Evolutionary conservation across 1,140 invertebrate species (phyloP), one percentile per base, ranked within the genome.

Genomic region (Saccostrea cuccullata): DNA sequence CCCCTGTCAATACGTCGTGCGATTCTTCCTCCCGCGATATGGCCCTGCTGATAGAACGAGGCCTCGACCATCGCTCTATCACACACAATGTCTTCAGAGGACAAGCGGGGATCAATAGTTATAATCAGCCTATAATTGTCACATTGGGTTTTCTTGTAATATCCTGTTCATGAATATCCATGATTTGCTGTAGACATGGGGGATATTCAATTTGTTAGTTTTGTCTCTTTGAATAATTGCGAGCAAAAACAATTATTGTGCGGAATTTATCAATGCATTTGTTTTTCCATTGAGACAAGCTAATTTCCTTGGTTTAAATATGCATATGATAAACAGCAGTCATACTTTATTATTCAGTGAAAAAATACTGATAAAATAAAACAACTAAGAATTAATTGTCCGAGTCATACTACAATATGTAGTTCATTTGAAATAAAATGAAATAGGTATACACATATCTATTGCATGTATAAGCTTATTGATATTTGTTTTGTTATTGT

Each of bases 101-200:
- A 77, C 70, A 12, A 77, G 70, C 70, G 30, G 30, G 23, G 70
- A 77, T 77, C 70, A 77, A 77, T 77, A 77, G 70, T 77, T 77
- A 77, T 77, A 15, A 77, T 77, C 70, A 26, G 13, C 70, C 70
- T 11, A 12, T 77, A 77, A 77, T 77, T 77, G 70, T 77, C 70
- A 77, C 70, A 15, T 77, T 12, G 70, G 30, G 70, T 77, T 77
- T 77, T 26, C 70, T 36, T 77, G 70, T 77, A 36, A 77, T 77
- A 77, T 77, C 70, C 70, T 77, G 70, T 77, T 77, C 70, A 77
- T 77, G 11, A 26, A 77, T 77, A 77, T 77, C 23, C 26, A 77
- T 77, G 70, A 30, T 15, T 17, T 30, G 26, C 26, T 77, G 70
- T 23, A 30, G 26, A 13, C 13, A 23, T 36, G 2, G 13, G 13